A percentile compares a stretch with the other conserved stretches of the same genome.
Evolutionary conservation across 2,888 invertebrate species (phyloP).

Genomic region (Tenthredo distinguenda): DNA sequence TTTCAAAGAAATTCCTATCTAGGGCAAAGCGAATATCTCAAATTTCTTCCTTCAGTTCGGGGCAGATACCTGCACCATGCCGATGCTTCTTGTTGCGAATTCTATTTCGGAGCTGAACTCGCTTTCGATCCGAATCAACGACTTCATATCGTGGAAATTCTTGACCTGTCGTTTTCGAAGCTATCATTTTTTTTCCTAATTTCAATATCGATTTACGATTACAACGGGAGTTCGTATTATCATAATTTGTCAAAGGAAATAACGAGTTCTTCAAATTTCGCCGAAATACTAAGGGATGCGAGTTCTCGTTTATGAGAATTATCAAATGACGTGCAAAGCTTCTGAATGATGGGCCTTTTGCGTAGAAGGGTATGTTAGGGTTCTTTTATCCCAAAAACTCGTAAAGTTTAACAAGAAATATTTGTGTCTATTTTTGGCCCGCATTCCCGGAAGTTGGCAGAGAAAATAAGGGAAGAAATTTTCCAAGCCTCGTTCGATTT

Average conservation of each 20-base stretch:
- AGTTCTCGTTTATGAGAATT: neutral
- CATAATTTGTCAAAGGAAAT: too few relatives aligned
- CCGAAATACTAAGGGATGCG: neutral
- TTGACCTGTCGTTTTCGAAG: neutral
- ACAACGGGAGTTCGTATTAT: neutral
- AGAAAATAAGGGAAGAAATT: neutral
- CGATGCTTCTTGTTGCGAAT: neutral
- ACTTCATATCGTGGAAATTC: neutral
- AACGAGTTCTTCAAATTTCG: neutral
- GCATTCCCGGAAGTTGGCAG: neutral
- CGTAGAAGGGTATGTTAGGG: neutral
- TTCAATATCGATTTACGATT: neutral
- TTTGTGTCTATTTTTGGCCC: conserved; percentile 14
- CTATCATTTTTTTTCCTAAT: neutral
- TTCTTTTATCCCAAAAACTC: neutral
- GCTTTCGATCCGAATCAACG: neutral
- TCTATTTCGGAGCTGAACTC: neutral
- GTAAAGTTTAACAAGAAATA: conserved; percentile 42
- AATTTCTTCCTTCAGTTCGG: neutral
- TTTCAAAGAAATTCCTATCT: conserved; percentile 9
- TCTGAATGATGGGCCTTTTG: neutral
- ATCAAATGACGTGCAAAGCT: neutral
- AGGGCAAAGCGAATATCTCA: neutral
- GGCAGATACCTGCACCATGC: neutral
- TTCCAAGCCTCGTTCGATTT: neutral